These are phyloP conservation scores for Cylloceria caligata DNA, from an alignment of 2,888 invertebrate genomes.

Conservation along the genomic window DNA sequence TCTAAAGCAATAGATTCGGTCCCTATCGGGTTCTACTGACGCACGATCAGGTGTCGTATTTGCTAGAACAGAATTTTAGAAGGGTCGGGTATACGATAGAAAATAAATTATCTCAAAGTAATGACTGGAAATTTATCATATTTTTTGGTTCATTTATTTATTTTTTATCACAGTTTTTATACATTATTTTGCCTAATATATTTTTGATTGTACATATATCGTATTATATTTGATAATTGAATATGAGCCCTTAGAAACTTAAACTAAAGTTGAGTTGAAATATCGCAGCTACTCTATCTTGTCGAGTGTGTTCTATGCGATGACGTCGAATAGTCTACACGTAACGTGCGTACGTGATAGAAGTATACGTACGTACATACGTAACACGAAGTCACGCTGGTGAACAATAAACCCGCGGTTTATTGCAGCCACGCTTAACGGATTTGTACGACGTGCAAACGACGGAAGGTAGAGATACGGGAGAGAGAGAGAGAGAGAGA, in stretches of 20 bases:
- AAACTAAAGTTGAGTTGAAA: slow-evolving; percentile 21
- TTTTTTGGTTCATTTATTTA: background rate
- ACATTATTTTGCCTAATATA: background rate
- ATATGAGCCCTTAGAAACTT: background rate
- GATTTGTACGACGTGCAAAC: slow-evolving; percentile 82
- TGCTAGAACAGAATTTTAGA: background rate
- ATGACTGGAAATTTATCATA: background rate
- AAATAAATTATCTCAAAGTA: background rate
- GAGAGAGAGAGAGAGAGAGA: slow-evolving; percentile 63
- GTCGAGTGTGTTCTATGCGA: slow-evolving; percentile 36
- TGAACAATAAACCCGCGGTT: slow-evolving; percentile 80
- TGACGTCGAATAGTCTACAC: slow-evolving; percentile 49
- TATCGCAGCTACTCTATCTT: slow-evolving; percentile 22
- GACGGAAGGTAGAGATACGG: slow-evolving; percentile 77
- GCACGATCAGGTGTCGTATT: background rate
- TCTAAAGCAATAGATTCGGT: background rate
- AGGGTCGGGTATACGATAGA: background rate
- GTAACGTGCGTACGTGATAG: slow-evolving; percentile 38
- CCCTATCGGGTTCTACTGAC: background rate
- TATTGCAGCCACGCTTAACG: slow-evolving; percentile 79
- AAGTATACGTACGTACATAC: slow-evolving; percentile 63
- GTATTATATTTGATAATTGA: background rate
- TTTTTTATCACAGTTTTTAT: background rate
- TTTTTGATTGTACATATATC: background rate
- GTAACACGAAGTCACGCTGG: slow-evolving; percentile 68